phyloP scores from a whole-genome alignment of 2,888 invertebrate genomes.

The Drosophila nigritarsus region DNA sequence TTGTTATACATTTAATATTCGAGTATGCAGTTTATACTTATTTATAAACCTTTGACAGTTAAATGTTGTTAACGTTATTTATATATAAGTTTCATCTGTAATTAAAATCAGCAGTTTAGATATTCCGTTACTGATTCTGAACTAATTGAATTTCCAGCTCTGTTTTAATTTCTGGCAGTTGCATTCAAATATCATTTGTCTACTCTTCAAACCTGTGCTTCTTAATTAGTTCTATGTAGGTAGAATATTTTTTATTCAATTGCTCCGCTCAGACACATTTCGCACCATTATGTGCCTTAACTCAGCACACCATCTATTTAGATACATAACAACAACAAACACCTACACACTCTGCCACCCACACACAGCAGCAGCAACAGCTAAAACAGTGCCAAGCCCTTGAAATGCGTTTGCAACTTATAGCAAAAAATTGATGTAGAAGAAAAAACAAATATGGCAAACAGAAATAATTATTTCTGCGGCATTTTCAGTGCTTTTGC shows the following conservation, averaged over 20 bases:
- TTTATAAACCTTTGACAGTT: not conserved
- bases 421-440: conserved; percentile 47
- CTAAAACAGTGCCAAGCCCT: conserved; percentile 46
- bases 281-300: conserved; percentile 48
- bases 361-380: conserved; percentile 21
- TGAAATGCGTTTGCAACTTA: conserved; percentile 27
- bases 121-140: not conserved
- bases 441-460: conserved; percentile 70
- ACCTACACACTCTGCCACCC: conserved; percentile 25
- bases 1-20: conserved; percentile 12
- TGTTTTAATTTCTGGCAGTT: not conserved
- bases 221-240: not conserved
- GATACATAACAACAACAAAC: conserved; percentile 28
- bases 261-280: conserved; percentile 30
- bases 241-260: conserved; percentile 23
- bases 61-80: not conserved
- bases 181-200: not conserved
- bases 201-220: not conserved
- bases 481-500: conserved; percentile 62
- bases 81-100: not conserved
- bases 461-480: conserved; percentile 77
- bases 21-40: not conserved
- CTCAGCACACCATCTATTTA: conserved; percentile 45
- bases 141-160: not conserved
- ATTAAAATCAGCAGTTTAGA: not conserved